phyloP scores from a whole-genome alignment of 2,888 invertebrate genomes.

The Steromphala cineraria region DNA sequence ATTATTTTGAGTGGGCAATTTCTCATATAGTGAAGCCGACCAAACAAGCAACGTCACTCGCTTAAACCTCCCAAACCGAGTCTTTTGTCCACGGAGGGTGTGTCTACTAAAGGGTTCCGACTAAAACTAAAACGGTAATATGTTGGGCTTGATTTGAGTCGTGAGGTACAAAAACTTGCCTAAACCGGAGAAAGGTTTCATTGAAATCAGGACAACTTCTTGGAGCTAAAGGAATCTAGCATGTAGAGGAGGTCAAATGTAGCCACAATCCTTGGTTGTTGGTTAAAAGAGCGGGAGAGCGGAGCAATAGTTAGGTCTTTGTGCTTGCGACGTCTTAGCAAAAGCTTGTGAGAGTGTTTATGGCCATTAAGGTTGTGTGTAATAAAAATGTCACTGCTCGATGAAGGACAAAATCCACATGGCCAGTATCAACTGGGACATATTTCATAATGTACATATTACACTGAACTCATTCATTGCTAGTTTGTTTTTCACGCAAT shows the following conservation, averaged over 20 bases:
- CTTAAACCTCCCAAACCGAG: too few species aligned
- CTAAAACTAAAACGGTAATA: background rate
- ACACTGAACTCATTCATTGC: too few species aligned
- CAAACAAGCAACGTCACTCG: too few species aligned
- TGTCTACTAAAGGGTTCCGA: too few species aligned
- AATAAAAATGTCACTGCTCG: conserved; percentile 11
- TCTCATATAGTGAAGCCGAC: too few species aligned
- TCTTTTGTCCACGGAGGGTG: too few species aligned
- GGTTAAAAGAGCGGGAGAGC: background rate
- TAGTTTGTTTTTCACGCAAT: too few species aligned
- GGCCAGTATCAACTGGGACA: conserved; percentile 1
- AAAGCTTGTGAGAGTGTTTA: background rate
- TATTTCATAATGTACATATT: background rate
- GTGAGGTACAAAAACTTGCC: background rate
- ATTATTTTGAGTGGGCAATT: too few species aligned
- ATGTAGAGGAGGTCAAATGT: background rate
- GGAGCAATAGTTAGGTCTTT: background rate
- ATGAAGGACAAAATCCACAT: conserved; percentile 8
- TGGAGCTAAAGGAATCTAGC: background rate
- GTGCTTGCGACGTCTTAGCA: background rate
- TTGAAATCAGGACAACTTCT: background rate
- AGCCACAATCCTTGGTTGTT: conserved; percentile 5
- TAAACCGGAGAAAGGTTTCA: background rate
- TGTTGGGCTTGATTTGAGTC: background rate
- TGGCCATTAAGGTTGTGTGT: background rate